Evolutionary conservation across 1,140 invertebrate species (phyloP), one percentile per base, ranked within the genome.

Genomic region (Globodera rostochiensis): DNA sequence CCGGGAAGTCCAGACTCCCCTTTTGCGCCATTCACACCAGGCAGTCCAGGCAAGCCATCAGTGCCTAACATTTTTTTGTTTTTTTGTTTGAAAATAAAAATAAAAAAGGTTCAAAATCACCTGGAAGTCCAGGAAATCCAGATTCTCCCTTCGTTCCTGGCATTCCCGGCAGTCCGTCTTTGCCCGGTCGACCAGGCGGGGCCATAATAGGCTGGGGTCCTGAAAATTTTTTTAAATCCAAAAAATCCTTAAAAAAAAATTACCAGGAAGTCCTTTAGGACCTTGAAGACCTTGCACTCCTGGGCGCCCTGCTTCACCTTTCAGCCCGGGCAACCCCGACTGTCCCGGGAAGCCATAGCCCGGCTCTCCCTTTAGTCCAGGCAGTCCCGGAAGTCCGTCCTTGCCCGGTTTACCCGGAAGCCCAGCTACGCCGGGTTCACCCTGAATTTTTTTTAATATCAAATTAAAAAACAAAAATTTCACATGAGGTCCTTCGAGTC

Each of bases 121-220:
- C 49, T 91, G 89, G 80, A 90, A 85, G 64, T 93, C 94, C 89
- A 93, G 91, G 77, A 92, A 87, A 83, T 93, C 94, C 76, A 90
- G 86, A 79, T 87, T 89, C 80, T 94, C 94, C 93, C 6, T 91
- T 88, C 15, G 90, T 47, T 19, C 86, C 85, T 21, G 86, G 90
- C 86, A 91, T 83, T 36, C 90, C 92, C 81, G 90, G 84, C 46
- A 91, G 89, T 71, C 93, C 93, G 9, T 87, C 69, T 75, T 76
- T 87, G 78, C 93, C 93, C 86, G 90, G 89, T 70, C 90, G 90
- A 82, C 93, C 93, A 9, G 81, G 49, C 76, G 73, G 67, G 6
- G 46, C 15, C 36, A 47, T 64, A 19, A 64, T 46, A 45, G 66
- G 66, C 49, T 45, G 36, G 0, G 74, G 74, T 19, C 57, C 66